Evolutionary conservation across 2,888 invertebrate genomes (phyloP), one percentile per base, ranked within the genome.

Genomic region (Cryptocephalus moraei): DNA sequence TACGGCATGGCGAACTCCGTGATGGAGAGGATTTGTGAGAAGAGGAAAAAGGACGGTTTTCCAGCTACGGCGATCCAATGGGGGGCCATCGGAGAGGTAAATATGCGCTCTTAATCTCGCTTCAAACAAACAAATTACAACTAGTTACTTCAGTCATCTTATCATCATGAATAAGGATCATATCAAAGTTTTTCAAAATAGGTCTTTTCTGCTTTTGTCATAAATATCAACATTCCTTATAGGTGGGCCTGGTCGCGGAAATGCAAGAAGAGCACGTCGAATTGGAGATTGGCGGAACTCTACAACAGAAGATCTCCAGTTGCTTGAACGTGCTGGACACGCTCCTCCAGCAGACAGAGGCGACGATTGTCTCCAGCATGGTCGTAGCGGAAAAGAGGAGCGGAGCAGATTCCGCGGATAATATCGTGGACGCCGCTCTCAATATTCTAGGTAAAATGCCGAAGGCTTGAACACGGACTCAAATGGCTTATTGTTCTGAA

Each of bases 51-150:
- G 46, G 80, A 81, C 8, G 86, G 88, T 0, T 74, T 83, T 0
- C 88, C 90, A 1, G 92, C 78, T 0, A 69, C 90, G 49, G 92
- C 92, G 1, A 81, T 94, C 9, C 90, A 94, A 66, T 94, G 93
- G 92, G 93, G 94, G 34, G 92, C 91, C 34, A 79, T 94, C 44
- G 94, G 91, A 45, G 92, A 94, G 69, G 87, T 86, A 46, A 83
- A 84, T 49, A 22, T 22, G 22, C 22, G 6, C 2, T 6, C 22
- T 4, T 22, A 22, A n/a, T n/a, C n/a, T n/a, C n/a, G n/a, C n/a
- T n/a, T n/a, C n/a, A n/a, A n/a, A n/a, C n/a, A n/a, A n/a, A n/a
- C n/a, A n/a, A n/a, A n/a, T n/a, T n/a, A n/a, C n/a, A n/a, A n/a
- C n/a, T n/a, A n/a, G n/a, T n/a, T n/a, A n/a, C n/a, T n/a, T n/a